These are phyloP conservation scores for Typhlomys cinereus DNA, from an alignment of 2,113 vertebrate species.

Conservation along the genomic window DNA sequence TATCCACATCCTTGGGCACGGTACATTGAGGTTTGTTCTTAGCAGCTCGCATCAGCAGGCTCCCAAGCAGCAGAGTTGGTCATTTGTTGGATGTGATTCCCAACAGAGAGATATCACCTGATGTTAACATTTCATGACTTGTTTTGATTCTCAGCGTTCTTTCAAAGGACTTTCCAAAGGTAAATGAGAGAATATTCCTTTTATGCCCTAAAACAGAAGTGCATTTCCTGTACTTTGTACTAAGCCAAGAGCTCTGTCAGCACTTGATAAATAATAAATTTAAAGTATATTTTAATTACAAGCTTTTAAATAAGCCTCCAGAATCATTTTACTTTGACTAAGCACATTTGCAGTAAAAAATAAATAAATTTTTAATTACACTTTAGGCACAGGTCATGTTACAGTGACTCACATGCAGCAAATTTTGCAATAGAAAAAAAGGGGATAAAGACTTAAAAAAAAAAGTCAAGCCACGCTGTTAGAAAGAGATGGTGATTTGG, in stretches of 20 bases:
- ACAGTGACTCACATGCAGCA: slow-evolving; percentile 57
- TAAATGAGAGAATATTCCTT: slow-evolving; percentile 44
- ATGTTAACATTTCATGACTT: slow-evolving; percentile 44
- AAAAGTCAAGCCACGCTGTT: slow-evolving; percentile 41
- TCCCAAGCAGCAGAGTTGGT: not conserved
- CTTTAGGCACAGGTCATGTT: slow-evolving; percentile 56
- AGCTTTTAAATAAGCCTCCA: no score
- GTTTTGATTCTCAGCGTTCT: slow-evolving; percentile 22
- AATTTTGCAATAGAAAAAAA: slow-evolving; percentile 56
- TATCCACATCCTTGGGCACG: not conserved
- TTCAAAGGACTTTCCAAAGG: slow-evolving; percentile 38
- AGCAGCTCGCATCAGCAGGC: not conserved
- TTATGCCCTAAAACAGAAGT: slow-evolving; percentile 52
- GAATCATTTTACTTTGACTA: no score
- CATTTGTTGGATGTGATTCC: not conserved
- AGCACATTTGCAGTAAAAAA: no score
- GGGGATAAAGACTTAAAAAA: slow-evolving; percentile 47
- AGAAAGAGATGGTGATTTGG: slow-evolving; percentile 13
- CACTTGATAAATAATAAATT: slow-evolving; percentile 73
- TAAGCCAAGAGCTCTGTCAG: slow-evolving; percentile 52
- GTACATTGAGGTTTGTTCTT: not conserved
- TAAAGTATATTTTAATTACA: no score
- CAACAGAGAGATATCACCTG: not conserved
- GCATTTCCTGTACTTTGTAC: slow-evolving; percentile 44
- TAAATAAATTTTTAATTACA: slow-evolving; percentile 62